Evolutionary conservation across 2,888 invertebrate genomes (phyloP).

Genomic region (Phortica magna): DNA sequence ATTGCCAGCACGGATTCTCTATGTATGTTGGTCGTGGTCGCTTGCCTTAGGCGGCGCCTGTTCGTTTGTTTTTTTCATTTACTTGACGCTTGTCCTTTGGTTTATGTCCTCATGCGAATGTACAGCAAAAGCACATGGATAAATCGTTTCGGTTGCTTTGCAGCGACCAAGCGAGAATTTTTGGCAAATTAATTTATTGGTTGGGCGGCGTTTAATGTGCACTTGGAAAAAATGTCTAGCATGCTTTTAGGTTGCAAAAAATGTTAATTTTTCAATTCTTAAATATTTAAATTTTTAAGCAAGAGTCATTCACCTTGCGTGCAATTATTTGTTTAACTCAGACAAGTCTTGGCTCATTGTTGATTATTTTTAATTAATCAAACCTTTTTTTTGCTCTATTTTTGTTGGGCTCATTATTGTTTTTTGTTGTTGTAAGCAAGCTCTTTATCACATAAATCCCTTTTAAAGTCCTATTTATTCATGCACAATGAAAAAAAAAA

Average conservation of each 20-base stretch:
- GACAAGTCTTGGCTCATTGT: too few relatives aligned
- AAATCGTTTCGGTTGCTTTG: slow-evolving; percentile 32
- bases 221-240: slow-evolving; percentile 30
- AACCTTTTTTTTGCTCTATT: too few relatives aligned
- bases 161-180: slow-evolving; percentile 58
- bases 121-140: slow-evolving; percentile 20
- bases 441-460: neutral
- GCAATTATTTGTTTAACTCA: too few relatives aligned
- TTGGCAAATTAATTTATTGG: slow-evolving; percentile 67
- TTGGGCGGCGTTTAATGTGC: slow-evolving; percentile 40
- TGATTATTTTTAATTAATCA: too few relatives aligned
- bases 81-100: slow-evolving; percentile 7
- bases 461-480: too few relatives aligned
- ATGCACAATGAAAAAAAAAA: slow-evolving; percentile 31
- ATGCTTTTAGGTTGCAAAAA: slow-evolving; percentile 4
- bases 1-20: slow-evolving; percentile 58
- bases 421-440: slow-evolving; percentile 26
- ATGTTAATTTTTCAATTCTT: too few relatives aligned
- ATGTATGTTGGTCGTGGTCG: neutral
- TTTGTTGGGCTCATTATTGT: too few relatives aligned
- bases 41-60: neutral
- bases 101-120: slow-evolving; percentile 18
- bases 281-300: neutral
- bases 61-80: neutral
- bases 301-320: neutral